Conservation (phyloP, 2,797 vertebrate genomes). For the Eulemur mongoz region DNA sequence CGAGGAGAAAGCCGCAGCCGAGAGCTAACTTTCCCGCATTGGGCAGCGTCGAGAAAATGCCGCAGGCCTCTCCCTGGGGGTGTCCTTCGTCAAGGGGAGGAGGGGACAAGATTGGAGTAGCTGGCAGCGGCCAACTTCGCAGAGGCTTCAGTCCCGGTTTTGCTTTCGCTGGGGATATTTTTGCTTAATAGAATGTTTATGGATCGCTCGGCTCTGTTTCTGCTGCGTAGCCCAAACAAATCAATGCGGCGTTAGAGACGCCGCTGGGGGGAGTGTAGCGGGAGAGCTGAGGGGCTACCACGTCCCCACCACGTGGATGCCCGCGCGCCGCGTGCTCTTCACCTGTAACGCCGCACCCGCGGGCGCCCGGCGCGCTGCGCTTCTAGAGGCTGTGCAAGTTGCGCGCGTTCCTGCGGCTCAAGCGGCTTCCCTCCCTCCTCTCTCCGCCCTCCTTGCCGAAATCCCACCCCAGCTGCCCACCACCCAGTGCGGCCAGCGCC, state of each 20-base stretch:
- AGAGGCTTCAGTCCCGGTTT: constrained; percentile 17
- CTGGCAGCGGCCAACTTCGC: constrained; percentile 9
- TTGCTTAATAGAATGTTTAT: constrained; percentile 78
- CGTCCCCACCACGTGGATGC: constrained; percentile 53
- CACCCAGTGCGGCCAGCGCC: not conserved
- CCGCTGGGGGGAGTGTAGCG: not conserved
- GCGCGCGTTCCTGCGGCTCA: not conserved
- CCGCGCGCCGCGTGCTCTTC: constrained; percentile 44
- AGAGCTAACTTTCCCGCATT: constrained; percentile 56
- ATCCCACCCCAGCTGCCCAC: not conserved
- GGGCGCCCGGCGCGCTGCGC: not conserved
- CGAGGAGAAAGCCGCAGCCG: not conserved
- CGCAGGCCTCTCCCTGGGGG: constrained; percentile 42
- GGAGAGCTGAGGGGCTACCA: not conserved
- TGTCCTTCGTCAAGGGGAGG: constrained; percentile 29
- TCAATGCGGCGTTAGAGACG: constrained; percentile 67
- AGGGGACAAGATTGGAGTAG: not conserved
- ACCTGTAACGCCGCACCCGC: constrained; percentile 48
- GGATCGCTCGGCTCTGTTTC: constrained; percentile 71
- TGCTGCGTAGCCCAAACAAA: constrained; percentile 77
- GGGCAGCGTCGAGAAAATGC: constrained; percentile 23
- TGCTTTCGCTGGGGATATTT: constrained; percentile 73
- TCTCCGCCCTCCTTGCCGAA: not conserved
- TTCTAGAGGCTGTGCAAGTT: not conserved
- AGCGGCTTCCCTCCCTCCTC: not conserved